Conservation (phyloP, 2,113 vertebrate species). For the Amazona guildingii region DNA sequence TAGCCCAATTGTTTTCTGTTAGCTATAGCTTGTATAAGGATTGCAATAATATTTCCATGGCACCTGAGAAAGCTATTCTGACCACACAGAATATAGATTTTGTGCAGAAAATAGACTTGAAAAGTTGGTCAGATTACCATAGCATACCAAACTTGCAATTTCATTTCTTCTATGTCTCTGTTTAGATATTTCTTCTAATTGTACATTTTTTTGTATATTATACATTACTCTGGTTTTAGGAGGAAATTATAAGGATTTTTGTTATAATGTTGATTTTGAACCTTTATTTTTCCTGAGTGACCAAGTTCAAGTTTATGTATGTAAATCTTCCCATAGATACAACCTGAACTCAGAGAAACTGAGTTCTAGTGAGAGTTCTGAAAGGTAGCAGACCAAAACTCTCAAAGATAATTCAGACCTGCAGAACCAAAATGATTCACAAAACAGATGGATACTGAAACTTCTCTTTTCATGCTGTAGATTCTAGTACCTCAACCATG, state of each 20-base stretch:
- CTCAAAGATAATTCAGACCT: background rate
- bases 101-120: background rate
- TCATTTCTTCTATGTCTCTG: background rate
- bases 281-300: fast-evolving
- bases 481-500: background rate
- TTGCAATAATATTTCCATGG: background rate
- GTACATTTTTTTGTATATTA: background rate
- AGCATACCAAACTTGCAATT: background rate
- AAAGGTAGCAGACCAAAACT: background rate
- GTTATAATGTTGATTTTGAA: background rate
- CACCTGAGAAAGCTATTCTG: background rate
- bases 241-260: background rate
- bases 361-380: background rate
- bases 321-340: background rate
- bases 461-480: background rate
- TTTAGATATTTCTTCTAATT: background rate
- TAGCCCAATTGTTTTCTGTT: fast-evolving
- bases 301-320: background rate
- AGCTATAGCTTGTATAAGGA: fast-evolving
- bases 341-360: background rate
- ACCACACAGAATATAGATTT: background rate
- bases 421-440: background rate
- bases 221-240: fast-evolving
- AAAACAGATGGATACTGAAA: background rate
- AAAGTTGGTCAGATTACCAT: background rate